Evolutionary conservation across 1,140 invertebrate genomes (phyloP), one percentile per base, ranked within the genome.

Genomic region (Nixonia krombeini): DNA sequence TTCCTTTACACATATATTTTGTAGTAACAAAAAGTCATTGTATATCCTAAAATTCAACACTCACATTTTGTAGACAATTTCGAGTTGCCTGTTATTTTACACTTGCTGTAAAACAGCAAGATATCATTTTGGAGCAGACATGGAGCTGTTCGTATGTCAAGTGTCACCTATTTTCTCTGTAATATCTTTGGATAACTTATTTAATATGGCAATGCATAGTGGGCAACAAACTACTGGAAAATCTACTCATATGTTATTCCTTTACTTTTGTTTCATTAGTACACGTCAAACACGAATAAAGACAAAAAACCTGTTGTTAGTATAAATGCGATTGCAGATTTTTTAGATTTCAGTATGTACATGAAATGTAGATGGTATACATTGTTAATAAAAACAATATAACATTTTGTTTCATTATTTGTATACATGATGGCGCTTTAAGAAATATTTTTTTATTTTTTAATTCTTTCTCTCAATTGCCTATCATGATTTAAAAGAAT

Each of bases 271-370:
- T 42, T 49, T 37, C 15, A 50, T 35, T 15, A 10, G 33, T 31
- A 17, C 38, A 12, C 38, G 25, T 33, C 46, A 50, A 52, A 61
- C 49, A 33, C 45, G 9, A 21, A 51, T 53, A 38, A 35, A 23
- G 10, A 25, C n/a, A 8, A 59, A 66, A 66, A 66, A 66, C 57
- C 53, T 66, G 62, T 57, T 65, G 53, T 58, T 66, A 58, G 50
- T 57, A 52, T 47, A 41, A 31, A 4, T 53, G 33, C 28, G n/a
- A 49, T 62, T 53, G 58, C 28, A 51, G 41, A 46, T 45, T 57
- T 64, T 57, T 46, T n/a, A 33, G 28, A 57, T 47, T 42, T 47
- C 57, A 41, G 33, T 52, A 46, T 45, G 17, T 51, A 23, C 37
- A 10, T 2, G 31, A 18, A 29, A 17, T 40, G 13, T 35, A 35